phyloP scores from a whole-genome alignment of 2,113 vertebrate species.

The Thamnophis sirtalis region DNA sequence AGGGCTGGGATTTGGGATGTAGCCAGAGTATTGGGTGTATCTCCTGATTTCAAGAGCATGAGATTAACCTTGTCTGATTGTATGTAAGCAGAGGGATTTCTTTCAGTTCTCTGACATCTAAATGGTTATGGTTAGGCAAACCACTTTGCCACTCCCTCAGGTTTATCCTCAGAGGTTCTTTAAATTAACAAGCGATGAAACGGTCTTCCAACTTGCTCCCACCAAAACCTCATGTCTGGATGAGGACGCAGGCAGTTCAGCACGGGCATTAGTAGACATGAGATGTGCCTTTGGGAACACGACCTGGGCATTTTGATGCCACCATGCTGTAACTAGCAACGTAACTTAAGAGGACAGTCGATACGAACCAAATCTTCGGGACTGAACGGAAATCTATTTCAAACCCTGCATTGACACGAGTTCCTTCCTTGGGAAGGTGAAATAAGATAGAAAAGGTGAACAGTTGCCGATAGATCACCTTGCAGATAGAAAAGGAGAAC shows the following conservation, averaged over 20 bases:
- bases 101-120: not conserved
- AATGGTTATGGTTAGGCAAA: not conserved
- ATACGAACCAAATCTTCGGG: not conserved
- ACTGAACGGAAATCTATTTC: not conserved
- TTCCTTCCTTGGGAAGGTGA: not conserved
- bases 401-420: not conserved
- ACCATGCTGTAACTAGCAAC: not conserved
- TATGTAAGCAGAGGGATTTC: not conserved
- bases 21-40: not conserved
- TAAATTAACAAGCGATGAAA: not conserved
- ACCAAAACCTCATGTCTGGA: not conserved
- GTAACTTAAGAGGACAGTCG: not conserved
- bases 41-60: not conserved
- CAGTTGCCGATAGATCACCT: too few species aligned
- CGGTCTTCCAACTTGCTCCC: not conserved
- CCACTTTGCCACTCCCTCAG: not conserved
- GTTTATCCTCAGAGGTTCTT: not conserved
- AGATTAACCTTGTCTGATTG: not conserved
- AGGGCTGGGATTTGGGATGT: not conserved
- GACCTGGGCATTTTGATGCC: not conserved
- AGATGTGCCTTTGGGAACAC: not conserved
- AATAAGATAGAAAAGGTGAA: not conserved
- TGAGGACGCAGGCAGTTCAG: not conserved
- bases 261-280: not conserved
- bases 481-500: not conserved